These are phyloP conservation scores for Menidia beryllina DNA, from an alignment of 2,113 vertebrate species.

Conservation along the genomic window DNA sequence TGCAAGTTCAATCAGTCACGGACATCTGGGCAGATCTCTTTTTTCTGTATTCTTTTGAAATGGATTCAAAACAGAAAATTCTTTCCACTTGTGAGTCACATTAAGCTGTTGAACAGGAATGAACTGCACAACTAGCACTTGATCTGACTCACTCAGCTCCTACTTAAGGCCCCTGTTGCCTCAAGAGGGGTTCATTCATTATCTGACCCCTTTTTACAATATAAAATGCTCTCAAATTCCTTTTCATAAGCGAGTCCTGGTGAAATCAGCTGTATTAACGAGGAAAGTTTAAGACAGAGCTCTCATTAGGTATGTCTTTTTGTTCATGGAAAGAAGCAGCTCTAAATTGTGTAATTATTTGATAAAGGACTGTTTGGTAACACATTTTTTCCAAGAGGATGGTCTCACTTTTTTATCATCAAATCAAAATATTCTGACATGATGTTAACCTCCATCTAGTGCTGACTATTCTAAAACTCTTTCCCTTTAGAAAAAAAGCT, in stretches of 20 bases:
- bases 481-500: too few relatives aligned
- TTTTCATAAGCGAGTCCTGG: not conserved
- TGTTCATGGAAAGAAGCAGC: constrained; percentile 13
- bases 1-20: too few relatives aligned
- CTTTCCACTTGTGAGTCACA: constrained; percentile 7
- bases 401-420: not conserved
- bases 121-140: constrained; percentile 35
- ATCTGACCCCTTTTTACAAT: constrained; percentile 8
- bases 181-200: constrained; percentile 5
- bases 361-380: constrained; percentile 1
- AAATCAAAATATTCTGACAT: not conserved
- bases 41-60: not conserved
- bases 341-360: not conserved
- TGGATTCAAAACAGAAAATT: constrained; percentile 14
- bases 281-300: not conserved
- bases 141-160: constrained; percentile 23
- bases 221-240: constrained; percentile 6
- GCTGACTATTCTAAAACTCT: not conserved
- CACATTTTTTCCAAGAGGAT: not conserved
- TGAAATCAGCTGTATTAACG: not conserved
- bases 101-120: constrained; percentile 10
- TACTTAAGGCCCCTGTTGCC: constrained; percentile 11
- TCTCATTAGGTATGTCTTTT: not conserved
- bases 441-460: not conserved
- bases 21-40: not conserved